Evolutionary conservation across 2,113 vertebrate species (phyloP), one percentile per base, ranked within the genome.

Genomic region (Euleptes europaea): DNA sequence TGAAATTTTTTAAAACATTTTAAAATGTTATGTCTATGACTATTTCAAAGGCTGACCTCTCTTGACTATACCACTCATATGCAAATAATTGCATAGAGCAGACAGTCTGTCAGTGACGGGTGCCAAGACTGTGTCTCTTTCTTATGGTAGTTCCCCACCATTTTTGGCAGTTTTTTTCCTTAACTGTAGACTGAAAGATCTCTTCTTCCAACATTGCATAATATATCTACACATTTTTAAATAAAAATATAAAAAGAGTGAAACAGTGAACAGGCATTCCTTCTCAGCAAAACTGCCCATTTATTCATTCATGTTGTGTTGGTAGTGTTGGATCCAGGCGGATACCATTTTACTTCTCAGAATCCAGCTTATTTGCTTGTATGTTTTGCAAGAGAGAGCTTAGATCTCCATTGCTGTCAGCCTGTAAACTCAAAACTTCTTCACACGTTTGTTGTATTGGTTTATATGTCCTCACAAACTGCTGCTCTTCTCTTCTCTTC

Each of bases 401-500:
- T 72, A 1, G n/a, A 0, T 6, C 6, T 67, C 71, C 71, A 28
- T 63, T 87, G 91, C 26, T 73, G 5, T 73, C 44, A 13, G 13
- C 83, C 35, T 78, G 11, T 60, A 1, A 79, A 79, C 65, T 82
- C 63, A 83, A 86, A 35, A 87, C 71, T 6, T 40, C 47, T 78
- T 87, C 82, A 49, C 12, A 9, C n/a, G 28, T 21, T 31, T 67
- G 1, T 78, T 33, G 85, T 47, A 26, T 13, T 17, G n/a, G 21
- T 66, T 67, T 71, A 6, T 66, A 10, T 78, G 81, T 57, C 54
- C 38, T 80, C 86, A 79, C 86, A 88, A 72, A 71, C 84, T 6
- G 69, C 88, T 85, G 91, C 63, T 65, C 93, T 91, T 93, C 89
- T 91, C 93, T 92, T 93, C 63, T 65, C 93, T 91, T 93, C 89